phyloP scores from a whole-genome alignment of 2,797 vertebrate species.

The Micropoecilia bifurca region DNA sequence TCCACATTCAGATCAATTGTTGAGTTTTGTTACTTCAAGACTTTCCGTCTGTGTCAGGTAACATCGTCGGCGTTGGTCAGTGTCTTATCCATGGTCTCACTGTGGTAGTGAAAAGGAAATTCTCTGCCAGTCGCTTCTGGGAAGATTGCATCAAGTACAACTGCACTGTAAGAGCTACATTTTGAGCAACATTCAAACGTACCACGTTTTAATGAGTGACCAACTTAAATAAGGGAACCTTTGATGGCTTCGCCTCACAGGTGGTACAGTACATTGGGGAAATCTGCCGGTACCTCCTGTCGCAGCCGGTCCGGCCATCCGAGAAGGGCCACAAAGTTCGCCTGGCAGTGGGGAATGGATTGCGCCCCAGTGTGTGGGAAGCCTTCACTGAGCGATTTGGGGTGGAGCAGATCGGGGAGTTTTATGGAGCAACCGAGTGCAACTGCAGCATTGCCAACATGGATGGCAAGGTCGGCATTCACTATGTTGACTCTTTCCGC shows the following conservation, averaged over 20 bases:
- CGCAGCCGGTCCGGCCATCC: constrained; percentile 83
- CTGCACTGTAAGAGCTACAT: constrained; percentile 87
- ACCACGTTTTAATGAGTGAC: constrained; percentile 20
- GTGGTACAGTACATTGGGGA: constrained; percentile 96
- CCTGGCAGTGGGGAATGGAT: constrained; percentile 90
- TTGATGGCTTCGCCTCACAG: constrained; percentile 63
- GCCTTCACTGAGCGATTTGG: constrained; percentile 88
- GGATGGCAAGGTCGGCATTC: constrained; percentile 87
- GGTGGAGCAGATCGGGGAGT: constrained; percentile 90
- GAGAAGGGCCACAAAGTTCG: constrained; percentile 87
- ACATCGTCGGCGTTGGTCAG: constrained; percentile 94
- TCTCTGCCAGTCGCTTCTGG: constrained; percentile 95
- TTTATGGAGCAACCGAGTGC: constrained; percentile 95
- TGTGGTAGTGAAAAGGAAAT: constrained; percentile 94
- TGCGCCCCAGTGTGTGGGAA: constrained; percentile 91
- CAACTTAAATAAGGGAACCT: background rate
- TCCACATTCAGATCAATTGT: constrained; percentile 1
- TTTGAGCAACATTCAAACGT: constrained; percentile 8
- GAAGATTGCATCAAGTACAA: constrained; percentile 92
- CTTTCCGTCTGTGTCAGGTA: constrained; percentile 77
- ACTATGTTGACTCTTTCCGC: background rate
- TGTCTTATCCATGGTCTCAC: constrained; percentile 91
- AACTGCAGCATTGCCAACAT: constrained; percentile 96
- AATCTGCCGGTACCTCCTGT: constrained; percentile 93
- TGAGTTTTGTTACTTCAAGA: constrained; percentile 20